Evolutionary conservation across 2,888 invertebrate species (phyloP).

Genomic region (Minunthozetes semirufus): DNA sequence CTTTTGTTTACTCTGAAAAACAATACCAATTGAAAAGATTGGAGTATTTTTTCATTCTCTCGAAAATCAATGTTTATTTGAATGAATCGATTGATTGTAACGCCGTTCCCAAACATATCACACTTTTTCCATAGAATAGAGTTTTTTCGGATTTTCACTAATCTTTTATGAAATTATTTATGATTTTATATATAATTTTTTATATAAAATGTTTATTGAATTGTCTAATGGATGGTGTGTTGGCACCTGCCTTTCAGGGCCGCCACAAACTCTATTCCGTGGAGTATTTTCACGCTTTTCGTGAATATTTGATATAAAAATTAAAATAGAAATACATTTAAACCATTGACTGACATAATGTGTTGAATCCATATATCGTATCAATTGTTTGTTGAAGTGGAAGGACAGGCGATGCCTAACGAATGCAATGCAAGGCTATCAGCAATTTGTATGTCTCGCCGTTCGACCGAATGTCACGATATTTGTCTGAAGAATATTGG

Average conservation of each 20-base stretch:
- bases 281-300: constrained; percentile 3
- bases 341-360: neutral
- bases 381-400: constrained; percentile 12
- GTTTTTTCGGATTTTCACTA: neutral
- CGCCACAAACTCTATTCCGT: neutral
- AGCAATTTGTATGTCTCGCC: neutral
- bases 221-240: neutral
- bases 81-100: neutral
- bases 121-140: neutral
- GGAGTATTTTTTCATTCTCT: neutral
- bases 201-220: neutral
- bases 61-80: neutral
- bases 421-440: constrained; percentile 5
- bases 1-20: neutral
- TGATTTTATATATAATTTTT: neutral
- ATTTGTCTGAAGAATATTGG: neutral
- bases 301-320: constrained; percentile 6
- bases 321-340: neutral
- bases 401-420: constrained; percentile 25
- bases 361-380: neutral
- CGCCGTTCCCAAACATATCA: neutral
- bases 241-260: constrained; percentile 13
- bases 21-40: neutral
- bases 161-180: neutral
- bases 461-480: constrained; percentile 15